A percentile compares a stretch with the other conserved stretches of the same genome.
Conservation (phyloP, 30 jellyfish, hydroid and myxozoan genomes). For the Nemopilema nomurai region DNA sequence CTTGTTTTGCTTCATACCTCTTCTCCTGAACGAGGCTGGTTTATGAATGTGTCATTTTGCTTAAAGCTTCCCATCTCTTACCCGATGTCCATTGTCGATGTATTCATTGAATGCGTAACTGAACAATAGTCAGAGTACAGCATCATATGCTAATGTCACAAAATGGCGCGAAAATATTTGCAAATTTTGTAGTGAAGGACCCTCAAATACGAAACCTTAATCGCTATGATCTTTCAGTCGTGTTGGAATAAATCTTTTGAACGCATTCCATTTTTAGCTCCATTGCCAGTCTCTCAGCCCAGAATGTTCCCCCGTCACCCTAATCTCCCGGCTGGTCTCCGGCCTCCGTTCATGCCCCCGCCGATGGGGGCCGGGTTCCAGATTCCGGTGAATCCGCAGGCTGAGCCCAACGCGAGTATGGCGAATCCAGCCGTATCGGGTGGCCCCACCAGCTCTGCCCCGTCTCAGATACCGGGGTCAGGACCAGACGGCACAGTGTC, state of each 20-base stretch:
- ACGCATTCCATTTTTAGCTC: constrained; percentile 28
- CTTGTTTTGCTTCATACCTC: no score
- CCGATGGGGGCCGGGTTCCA: constrained; percentile 69
- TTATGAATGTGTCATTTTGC: no score
- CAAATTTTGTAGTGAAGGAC: no score
- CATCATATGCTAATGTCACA: no score
- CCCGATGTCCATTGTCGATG: no score
- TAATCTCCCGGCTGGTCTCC: constrained; percentile 58
- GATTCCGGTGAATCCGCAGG: constrained; percentile 56
- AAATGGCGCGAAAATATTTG: no score
- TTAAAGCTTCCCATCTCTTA: no score
- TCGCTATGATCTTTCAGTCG: not conserved
- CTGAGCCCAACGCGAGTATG: constrained; percentile 54
- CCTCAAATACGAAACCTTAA: not conserved
- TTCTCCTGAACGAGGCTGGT: no score
- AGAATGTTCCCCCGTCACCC: constrained; percentile 71
- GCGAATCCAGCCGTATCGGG: constrained; percentile 65
- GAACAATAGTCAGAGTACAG: no score
- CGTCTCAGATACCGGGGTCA: constrained; percentile 41
- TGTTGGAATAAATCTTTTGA: no score
- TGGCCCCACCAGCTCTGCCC: constrained; percentile 64
- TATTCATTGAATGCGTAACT: no score
- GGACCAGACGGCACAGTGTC: constrained; percentile 63
- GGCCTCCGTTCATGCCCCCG: constrained; percentile 72
- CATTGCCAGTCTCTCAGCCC: constrained; percentile 64